Base-by-base conservation (phyloP, 2,888 invertebrate genomes). In the Torymus texanus region DNA sequence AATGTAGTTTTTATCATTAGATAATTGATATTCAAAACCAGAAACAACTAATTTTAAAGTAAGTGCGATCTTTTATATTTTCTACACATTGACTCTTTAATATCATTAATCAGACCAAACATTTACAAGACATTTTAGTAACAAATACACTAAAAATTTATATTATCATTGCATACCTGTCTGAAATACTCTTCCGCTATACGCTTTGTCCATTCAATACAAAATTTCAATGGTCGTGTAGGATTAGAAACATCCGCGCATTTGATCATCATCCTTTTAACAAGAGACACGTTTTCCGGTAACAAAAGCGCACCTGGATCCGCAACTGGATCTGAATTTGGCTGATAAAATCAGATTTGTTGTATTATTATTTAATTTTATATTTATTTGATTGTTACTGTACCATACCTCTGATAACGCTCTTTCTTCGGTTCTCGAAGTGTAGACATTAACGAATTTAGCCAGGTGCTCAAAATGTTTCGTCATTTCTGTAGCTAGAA, bases 241-340 rank as follows among this genome's bases (percentile, higher is more conserved):
- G 99, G 98, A 91, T 99, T 99, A 81, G 97, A 97, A 50, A 99
- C 98, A 90, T 99, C 99, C 0, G 98, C 97, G 89, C 98, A 98
- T 90, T 98, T 99, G 88, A 99, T 98, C 92, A 99, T 94, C 97
- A 99, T 98, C 82, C 98, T 93, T 89, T 97, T 97, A 81, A 98
- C 95, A 56, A 98, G 92, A 58, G 95, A 93, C 79, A 96, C 94
- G 89, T 97, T 97, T 88, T 98, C 98, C 1, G 95, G 94, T 51
- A 92, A 91, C 21, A 93, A 91, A 58, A 94, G 87, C 2, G 87
- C 84, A 2, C 87, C 83, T 18, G 72, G 53, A 73, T 81, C 73
- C n/a, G 41, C 41, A 41, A n/a, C 12, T 41, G 56, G 4, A 8
- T 77, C 73, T 41, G 41, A 41, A 41, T 12, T 63, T 63, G 13